Conservation (phyloP, 2,888 invertebrate species). For the Lasioglossum lativentre region DNA sequence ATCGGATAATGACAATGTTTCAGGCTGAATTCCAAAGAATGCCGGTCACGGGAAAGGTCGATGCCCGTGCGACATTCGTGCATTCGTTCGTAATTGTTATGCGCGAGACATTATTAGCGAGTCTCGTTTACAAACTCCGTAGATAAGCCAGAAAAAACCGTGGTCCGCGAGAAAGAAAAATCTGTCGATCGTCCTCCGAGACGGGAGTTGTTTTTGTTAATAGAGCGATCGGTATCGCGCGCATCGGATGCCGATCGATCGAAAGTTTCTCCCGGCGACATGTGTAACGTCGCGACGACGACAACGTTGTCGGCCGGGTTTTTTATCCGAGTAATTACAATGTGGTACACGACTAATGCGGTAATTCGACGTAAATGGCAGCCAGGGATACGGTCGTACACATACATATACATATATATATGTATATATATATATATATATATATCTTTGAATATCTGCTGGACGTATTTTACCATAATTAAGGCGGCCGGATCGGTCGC, state of each 20-base stretch:
- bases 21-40: constrained; percentile 65
- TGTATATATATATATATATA: too few relatives aligned
- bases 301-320: constrained; percentile 3
- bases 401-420: too few relatives aligned
- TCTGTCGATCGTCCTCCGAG: background rate
- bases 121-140: constrained; percentile 54
- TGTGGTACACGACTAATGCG: constrained; percentile 28
- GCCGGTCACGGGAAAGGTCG: constrained; percentile 61
- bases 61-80: constrained; percentile 68
- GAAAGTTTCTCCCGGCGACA: constrained; percentile 11
- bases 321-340: constrained; percentile 34
- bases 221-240: background rate
- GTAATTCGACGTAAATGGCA: constrained; percentile 57
- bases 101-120: constrained; percentile 68
- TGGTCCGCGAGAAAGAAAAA: constrained; percentile 44
- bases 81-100: constrained; percentile 62
- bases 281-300: background rate
- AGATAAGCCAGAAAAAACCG: constrained; percentile 56
- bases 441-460: constrained; percentile 23
- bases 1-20: constrained; percentile 67
- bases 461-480: constrained; percentile 42
- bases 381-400: background rate
- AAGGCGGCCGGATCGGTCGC: constrained; percentile 43
- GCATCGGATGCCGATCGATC: background rate
- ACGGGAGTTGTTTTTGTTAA: background rate